Conservation (phyloP, 1,140 invertebrate genomes). For the Ctenoplectra terminalis region DNA sequence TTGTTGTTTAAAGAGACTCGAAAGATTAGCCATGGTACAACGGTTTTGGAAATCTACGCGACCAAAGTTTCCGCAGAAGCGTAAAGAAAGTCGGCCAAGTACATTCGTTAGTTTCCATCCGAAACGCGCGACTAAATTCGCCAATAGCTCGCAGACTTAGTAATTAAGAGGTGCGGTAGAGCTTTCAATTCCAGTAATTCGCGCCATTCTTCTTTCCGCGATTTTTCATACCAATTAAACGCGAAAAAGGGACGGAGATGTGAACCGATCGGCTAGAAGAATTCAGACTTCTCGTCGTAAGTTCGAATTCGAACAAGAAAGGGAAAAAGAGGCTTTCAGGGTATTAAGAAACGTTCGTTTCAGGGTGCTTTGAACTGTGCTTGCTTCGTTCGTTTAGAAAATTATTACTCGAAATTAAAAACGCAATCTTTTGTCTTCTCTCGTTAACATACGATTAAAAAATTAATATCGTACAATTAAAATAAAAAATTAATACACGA, state of each 20-base stretch:
- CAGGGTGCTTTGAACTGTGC: neutral
- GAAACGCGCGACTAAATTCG: conserved; percentile 49
- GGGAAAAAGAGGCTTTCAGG: neutral
- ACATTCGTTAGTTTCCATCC: conserved; percentile 51
- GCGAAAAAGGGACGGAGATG: neutral
- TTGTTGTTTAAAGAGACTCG: too few relatives aligned
- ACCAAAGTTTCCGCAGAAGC: conserved; percentile 46
- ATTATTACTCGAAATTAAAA: neutral
- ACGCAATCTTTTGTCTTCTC: too few relatives aligned
- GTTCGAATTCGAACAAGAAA: neutral
- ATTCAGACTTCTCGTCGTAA: conserved; percentile 2
- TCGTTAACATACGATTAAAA: too few relatives aligned
- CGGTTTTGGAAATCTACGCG: neutral
- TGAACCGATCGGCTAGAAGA: conserved; percentile 9
- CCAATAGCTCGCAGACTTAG: conserved; percentile 41
- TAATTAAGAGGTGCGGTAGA: conserved; percentile 56
- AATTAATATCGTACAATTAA: too few relatives aligned
- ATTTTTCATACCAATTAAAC: conserved; percentile 59
- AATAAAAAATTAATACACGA: too few relatives aligned
- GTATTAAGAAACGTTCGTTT: neutral
- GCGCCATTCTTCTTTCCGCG: conserved; percentile 39
- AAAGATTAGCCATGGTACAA: neutral
- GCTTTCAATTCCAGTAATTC: conserved; percentile 54
- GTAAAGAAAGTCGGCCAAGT: conserved; percentile 59
- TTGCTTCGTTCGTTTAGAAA: neutral